Conservation (phyloP, 2,888 invertebrate genomes). For the Zelleria hepariella region DNA sequence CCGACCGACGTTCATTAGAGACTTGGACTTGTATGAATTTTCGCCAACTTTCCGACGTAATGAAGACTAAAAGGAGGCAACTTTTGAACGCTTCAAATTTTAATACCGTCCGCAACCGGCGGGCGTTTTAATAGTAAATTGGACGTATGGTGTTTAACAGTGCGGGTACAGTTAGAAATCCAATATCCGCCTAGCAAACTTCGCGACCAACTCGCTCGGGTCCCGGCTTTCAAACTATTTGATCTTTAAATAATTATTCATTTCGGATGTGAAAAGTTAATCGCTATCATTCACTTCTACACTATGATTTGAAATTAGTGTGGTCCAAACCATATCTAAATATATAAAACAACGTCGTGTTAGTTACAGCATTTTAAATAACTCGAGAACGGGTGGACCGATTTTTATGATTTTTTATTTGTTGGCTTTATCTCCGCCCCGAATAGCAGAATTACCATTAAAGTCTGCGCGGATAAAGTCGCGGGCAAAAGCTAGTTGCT, state of each 20-base stretch:
- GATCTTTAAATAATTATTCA: neutral
- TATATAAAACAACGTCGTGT: no score
- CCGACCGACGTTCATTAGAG: conserved; percentile 63
- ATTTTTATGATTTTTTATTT: no score
- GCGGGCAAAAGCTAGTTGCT: no score
- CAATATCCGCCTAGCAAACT: conserved; percentile 39
- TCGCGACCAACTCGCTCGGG: neutral
- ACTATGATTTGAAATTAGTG: no score
- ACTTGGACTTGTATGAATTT: conserved; percentile 68
- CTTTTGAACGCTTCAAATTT: conserved; percentile 66
- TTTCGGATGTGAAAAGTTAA: neutral
- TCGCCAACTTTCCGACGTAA: conserved; percentile 64
- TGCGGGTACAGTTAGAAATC: conserved; percentile 52
- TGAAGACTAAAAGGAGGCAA: conserved; percentile 69
- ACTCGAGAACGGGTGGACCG: no score
- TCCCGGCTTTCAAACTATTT: neutral
- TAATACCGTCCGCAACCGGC: conserved; percentile 44
- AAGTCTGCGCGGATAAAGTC: no score
- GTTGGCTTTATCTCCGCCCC: no score
- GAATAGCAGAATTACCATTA: no score
- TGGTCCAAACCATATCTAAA: no score
- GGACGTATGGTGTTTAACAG: conserved; percentile 38
- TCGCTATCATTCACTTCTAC: neutral
- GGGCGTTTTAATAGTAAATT: conserved; percentile 47
- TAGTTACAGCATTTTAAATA: no score